Base-by-base conservation (phyloP, 2,888 invertebrate species). In the Cheilosia soror region DNA sequence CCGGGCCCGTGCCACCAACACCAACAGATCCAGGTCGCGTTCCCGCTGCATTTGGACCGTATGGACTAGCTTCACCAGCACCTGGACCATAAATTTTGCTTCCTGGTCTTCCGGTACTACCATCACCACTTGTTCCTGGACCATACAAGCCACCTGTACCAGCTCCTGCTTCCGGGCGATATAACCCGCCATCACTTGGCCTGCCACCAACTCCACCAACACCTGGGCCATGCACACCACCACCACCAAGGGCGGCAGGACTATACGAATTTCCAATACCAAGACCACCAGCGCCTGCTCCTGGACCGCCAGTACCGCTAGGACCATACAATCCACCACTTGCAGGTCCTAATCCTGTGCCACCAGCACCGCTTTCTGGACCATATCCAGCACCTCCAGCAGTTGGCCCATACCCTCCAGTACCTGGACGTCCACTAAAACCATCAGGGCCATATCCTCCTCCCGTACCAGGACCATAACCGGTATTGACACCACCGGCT, bases 221-320 rank as follows among this genome's bases (percentile, higher is more conserved):
- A n/a, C 87, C 85, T 66, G 84, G 87, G 15, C 87, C 87, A 33
- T 78, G 83, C 11, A 25, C 0, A 1, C 66, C 66, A 29, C 58
- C 66, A 47, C 4, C 20, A 49, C 49, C 20, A 11, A 4, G 25
- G 1, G 1, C 49, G 7, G 49, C 42, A 13, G 13, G 13, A 42
- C 42, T 42, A 9, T 13, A 42, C 42, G 6, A n/a, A 42, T 42
- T 2, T 33, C 42, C 42, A 2, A 2, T n/a, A 13, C 42, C 42
- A 4, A 15, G 20, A 4, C 49, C 25, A 20, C 27, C 27, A 25
- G 27, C 69, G 63, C 55, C 42, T 2, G 60, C 66, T n/a, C 62
- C 75, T 55, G 37, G 37, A 11, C 3, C 37, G 11, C 37, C 4
- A 2, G 37, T 5, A n/a, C 87, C 87, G 65, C 31, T 4, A 37